Percentiles rank a stretch among this genome's conserved stretches.
phyloP scores from a whole-genome alignment of 2,888 invertebrate genomes.

The Tyria jacobaeae region DNA sequence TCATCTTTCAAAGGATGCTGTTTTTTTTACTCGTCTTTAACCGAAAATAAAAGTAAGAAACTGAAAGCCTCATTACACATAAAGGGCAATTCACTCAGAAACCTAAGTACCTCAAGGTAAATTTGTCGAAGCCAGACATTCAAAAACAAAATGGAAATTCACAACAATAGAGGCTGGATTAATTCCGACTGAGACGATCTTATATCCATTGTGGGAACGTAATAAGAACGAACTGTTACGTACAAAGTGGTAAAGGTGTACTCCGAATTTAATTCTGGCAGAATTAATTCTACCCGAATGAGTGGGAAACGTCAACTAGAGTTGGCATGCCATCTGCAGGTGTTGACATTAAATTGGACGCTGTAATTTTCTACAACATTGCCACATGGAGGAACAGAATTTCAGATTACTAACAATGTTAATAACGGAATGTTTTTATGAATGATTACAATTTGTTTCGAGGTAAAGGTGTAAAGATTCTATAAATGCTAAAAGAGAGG shows the following conservation, averaged over 20 bases:
- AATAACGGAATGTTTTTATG: conserved; percentile 5
- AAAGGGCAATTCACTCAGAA: neutral
- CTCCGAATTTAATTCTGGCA: conserved; percentile 61
- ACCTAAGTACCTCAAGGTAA: neutral
- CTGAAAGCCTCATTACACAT: neutral
- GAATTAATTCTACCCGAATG: conserved; percentile 66
- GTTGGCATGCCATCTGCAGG: conserved; percentile 48
- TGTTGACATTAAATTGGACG: conserved; percentile 41
- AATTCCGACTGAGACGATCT: conserved; percentile 57
- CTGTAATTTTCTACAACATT: conserved; percentile 40
- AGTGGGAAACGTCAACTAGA: conserved; percentile 51
- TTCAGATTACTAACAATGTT: conserved; percentile 18
- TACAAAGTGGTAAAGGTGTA: conserved; percentile 61
- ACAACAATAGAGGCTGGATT: conserved; percentile 53
- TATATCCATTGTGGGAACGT: conserved; percentile 62
- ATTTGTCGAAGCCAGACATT: conserved; percentile 22
- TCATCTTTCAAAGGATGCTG: no score
- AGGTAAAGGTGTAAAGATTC: neutral
- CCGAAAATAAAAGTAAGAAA: neutral
- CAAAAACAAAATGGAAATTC: conserved; percentile 38
- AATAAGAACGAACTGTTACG: conserved; percentile 68
- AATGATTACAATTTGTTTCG: conserved; percentile 1
- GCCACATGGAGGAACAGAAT: conserved; percentile 29
- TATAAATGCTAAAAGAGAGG: neutral
- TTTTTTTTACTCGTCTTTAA: neutral